Evolutionary conservation across 2,113 vertebrate genomes (phyloP), one percentile per base, ranked within the genome.

Genomic region (Buteo buteo): DNA sequence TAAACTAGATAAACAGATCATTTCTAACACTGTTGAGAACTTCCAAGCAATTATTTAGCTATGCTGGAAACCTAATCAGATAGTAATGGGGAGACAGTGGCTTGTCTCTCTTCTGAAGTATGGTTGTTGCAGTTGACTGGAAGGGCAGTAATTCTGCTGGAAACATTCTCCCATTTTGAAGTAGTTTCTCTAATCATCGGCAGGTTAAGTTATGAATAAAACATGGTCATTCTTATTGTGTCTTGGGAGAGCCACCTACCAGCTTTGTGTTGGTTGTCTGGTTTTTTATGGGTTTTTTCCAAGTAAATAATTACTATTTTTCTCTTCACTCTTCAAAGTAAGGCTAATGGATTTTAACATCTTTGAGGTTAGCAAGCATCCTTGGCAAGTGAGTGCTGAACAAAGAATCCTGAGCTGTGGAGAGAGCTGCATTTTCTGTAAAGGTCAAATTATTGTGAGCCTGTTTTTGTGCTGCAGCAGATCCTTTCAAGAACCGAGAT

Each of bases 401-500:
- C 49, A 91, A 92, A 90, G 81, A 86, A 88, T 88, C 57, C 61
- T 76, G 65, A 72, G 61, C 57, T 76, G 73, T 91, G 65, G 80
- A 92, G 73, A 82, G 36, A 1, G 2, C 72, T 64, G 40, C 34
- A 6, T 92, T 96, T 95, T 94, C 76, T 90, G 26, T 89, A 91
- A 92, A 95, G 90, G 95, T 93, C 88, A 87, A 80, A 86, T 91
- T 62, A 67, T 50, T 81, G 50, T 85, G 81, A 88, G 58, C 52
- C 34, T 71, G 11, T 3, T 85, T 80, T 82, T 71, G 49, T 93
- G 52, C 88, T 94, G 86, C 58, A 66, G 74, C 71, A 96, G 32
- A 81, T 82, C 38, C 81, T 96, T 96, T 96, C 91, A 93, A 76
- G 83, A 86, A 72, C 15, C 8, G 6, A 80, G 67, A 96, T 91